Evolutionary conservation across 1,140 invertebrate genomes (phyloP).

Genomic region (Macrocentrus cingulum): DNA sequence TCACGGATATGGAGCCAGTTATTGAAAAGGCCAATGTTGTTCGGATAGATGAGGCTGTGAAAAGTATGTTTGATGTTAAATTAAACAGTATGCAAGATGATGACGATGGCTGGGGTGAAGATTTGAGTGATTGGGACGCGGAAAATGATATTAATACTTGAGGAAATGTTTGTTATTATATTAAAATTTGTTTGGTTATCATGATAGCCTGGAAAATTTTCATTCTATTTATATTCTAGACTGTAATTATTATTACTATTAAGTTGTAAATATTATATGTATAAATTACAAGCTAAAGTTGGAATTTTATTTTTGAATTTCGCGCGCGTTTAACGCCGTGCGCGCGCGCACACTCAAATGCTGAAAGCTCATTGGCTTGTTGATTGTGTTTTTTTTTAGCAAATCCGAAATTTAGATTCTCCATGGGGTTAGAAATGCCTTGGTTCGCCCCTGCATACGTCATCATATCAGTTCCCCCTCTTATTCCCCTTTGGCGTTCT

Average conservation of each 20-base stretch:
- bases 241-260: background rate
- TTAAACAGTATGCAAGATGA: constrained; percentile 27
- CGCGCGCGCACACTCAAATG: too few species aligned
- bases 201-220: too few species aligned
- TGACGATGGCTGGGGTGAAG: constrained; percentile 50
- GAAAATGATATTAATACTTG: constrained; percentile 13
- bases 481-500: too few species aligned
- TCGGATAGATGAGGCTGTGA: constrained; percentile 44
- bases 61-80: constrained; percentile 50
- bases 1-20: constrained; percentile 81
- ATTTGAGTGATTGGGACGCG: constrained; percentile 49
- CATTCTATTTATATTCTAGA: background rate
- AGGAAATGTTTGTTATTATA: background rate
- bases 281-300: background rate
- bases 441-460: too few species aligned
- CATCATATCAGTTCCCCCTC: too few species aligned
- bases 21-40: constrained; percentile 67
- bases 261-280: background rate
- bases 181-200: too few species aligned
- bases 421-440: too few species aligned
- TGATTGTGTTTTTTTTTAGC: too few species aligned
- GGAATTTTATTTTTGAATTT: too few species aligned
- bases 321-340: too few species aligned
- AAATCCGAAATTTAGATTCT: too few species aligned
- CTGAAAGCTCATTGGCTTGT: too few species aligned